Conservation (phyloP, 2,888 invertebrate species). For the Abscondita cerata region DNA sequence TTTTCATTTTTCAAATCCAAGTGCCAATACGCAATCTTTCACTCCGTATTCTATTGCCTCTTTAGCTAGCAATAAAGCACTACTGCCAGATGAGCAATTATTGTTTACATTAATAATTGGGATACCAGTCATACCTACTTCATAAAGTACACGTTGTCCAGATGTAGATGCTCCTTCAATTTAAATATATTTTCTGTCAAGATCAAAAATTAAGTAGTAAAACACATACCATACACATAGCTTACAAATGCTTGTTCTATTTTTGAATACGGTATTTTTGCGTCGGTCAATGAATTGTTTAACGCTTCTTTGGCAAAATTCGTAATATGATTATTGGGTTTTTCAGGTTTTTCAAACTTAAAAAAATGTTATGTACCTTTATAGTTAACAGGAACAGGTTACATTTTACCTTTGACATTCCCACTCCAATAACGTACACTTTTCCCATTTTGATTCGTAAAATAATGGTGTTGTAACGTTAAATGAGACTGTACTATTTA, state of each 20-base stretch:
- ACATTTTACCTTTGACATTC: constrained; percentile 87
- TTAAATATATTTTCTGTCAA: background rate
- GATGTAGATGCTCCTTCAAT: constrained; percentile 84
- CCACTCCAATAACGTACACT: constrained; percentile 93
- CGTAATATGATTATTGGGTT: constrained; percentile 86
- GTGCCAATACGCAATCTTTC: constrained; percentile 86
- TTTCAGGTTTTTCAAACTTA: constrained; percentile 92
- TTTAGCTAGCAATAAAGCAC: constrained; percentile 88
- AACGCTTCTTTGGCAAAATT: constrained; percentile 95
- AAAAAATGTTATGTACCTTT: constrained; percentile 9
- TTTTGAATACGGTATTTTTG: constrained; percentile 75
- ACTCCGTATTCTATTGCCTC: constrained; percentile 90
- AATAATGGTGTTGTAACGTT: no score
- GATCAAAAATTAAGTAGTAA: background rate
- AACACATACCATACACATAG: constrained; percentile 80
- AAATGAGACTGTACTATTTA: no score
- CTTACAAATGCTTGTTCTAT: constrained; percentile 92
- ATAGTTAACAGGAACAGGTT: constrained; percentile 14
- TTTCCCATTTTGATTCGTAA: constrained; percentile 51
- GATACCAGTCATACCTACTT: constrained; percentile 94
- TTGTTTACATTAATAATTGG: constrained; percentile 99
- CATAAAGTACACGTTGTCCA: constrained; percentile 94
- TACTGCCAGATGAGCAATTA: constrained; percentile 96
- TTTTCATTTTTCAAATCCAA: constrained; percentile 99
- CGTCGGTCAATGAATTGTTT: constrained; percentile 84